Conservation (phyloP, 1,140 invertebrate genomes). For the Eriocheir sinensis region DNA sequence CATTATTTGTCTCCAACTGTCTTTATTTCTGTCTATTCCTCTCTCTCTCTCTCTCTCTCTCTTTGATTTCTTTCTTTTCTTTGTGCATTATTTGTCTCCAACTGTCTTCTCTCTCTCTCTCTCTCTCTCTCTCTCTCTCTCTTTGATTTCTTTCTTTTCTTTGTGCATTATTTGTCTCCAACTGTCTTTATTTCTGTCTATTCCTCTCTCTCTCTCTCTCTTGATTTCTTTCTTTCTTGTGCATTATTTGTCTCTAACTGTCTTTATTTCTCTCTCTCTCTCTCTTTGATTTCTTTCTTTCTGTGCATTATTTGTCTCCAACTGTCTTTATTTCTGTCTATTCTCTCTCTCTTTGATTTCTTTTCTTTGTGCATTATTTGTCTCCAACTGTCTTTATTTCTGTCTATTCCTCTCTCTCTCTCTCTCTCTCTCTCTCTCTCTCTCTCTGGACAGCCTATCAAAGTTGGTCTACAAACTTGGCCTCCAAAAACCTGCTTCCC, state of each 20-base stretch:
- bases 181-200: too few species aligned
- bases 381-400: background rate
- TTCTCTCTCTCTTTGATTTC: background rate
- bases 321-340: background rate
- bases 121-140: constrained; percentile 45
- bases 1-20: background rate
- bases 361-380: background rate
- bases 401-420: background rate
- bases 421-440: background rate
- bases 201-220: background rate
- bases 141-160: background rate
- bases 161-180: background rate
- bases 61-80: background rate
- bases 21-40: background rate
- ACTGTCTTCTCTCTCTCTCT: background rate
- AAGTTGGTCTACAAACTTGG: too few species aligned
- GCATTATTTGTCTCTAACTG: background rate
- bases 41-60: background rate
- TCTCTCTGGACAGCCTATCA: too few species aligned
- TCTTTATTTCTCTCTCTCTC: background rate
- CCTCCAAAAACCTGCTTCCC: too few species aligned
- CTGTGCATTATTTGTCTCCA: background rate
- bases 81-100: background rate
- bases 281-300: background rate
- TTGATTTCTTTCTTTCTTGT: background rate